Evolutionary conservation across 1,140 invertebrate genomes (phyloP).

Genomic region (Leptoteleia sp.): DNA sequence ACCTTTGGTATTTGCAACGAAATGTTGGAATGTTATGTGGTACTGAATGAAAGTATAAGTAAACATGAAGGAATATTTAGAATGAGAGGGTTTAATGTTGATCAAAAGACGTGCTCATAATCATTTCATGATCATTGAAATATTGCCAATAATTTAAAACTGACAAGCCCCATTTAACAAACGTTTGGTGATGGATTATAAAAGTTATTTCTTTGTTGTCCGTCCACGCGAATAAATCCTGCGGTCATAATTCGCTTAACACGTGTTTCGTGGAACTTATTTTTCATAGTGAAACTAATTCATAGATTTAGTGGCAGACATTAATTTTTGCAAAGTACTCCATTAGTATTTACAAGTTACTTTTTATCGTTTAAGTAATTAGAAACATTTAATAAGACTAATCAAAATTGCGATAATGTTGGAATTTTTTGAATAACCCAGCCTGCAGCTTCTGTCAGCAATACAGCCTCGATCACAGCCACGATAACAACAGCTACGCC

Average conservation of each 20-base stretch:
- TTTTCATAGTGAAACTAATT: too few relatives aligned
- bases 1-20: too few relatives aligned
- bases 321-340: constrained; percentile 14
- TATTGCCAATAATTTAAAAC: too few relatives aligned
- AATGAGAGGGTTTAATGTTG: too few relatives aligned
- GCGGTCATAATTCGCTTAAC: not conserved
- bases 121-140: too few relatives aligned
- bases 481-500: constrained; percentile 83
- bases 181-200: constrained; percentile 32
- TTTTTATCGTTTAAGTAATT: constrained; percentile 20
- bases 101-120: too few relatives aligned
- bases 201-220: constrained; percentile 10
- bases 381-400: constrained; percentile 47
- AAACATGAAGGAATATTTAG: too few relatives aligned
- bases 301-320: constrained; percentile 12
- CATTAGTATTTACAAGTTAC: not conserved
- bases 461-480: constrained; percentile 82
- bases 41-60: too few relatives aligned
- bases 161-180: constrained; percentile 14
- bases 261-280: constrained; percentile 13
- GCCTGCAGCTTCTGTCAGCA: constrained; percentile 77
- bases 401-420: constrained; percentile 56
- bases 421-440: constrained; percentile 69
- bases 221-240: constrained; percentile 29
- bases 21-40: too few relatives aligned